These are phyloP conservation scores for Noturus placidus DNA, from an alignment of 2,113 vertebrate species.

Conservation along the genomic window DNA sequence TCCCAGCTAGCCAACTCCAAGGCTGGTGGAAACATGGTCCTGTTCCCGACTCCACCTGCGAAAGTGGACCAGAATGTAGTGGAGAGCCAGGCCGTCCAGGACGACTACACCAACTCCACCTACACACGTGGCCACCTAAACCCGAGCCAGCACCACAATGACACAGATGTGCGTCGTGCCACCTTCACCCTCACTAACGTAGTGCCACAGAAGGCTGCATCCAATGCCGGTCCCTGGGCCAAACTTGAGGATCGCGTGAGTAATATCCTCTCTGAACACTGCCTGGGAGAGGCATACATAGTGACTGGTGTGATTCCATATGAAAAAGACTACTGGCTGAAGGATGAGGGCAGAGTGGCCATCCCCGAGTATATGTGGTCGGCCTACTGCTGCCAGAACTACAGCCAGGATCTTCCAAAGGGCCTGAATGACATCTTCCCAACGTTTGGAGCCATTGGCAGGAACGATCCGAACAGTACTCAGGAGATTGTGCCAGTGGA, in stretches of 20 bases:
- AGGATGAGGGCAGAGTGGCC: constrained; percentile 60
- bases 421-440: constrained; percentile 57
- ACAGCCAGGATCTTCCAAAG: constrained; percentile 58
- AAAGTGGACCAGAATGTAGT: constrained; percentile 65
- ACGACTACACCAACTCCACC: constrained; percentile 67
- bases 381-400: constrained; percentile 67
- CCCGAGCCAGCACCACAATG: constrained; percentile 71
- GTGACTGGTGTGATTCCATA: constrained; percentile 71
- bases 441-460: constrained; percentile 65
- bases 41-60: constrained; percentile 55
- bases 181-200: constrained; percentile 83
- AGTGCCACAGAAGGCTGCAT: constrained; percentile 70
- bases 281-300: constrained; percentile 59
- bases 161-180: constrained; percentile 47
- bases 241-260: constrained; percentile 64
- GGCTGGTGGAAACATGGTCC: constrained; percentile 64
- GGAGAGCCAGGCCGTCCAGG: constrained; percentile 66
- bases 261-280: constrained; percentile 53
- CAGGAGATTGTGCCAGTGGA: constrained; percentile 67
- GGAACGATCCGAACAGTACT: constrained; percentile 68
- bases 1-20: constrained; percentile 62
- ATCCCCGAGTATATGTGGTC: constrained; percentile 72
- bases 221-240: constrained; percentile 73
- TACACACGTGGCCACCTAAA: constrained; percentile 75
- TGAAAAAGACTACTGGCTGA: constrained; percentile 58